These are phyloP conservation scores for Stigmatopora nigra DNA, from an alignment of 2,113 vertebrate genomes.

Conservation along the genomic window DNA sequence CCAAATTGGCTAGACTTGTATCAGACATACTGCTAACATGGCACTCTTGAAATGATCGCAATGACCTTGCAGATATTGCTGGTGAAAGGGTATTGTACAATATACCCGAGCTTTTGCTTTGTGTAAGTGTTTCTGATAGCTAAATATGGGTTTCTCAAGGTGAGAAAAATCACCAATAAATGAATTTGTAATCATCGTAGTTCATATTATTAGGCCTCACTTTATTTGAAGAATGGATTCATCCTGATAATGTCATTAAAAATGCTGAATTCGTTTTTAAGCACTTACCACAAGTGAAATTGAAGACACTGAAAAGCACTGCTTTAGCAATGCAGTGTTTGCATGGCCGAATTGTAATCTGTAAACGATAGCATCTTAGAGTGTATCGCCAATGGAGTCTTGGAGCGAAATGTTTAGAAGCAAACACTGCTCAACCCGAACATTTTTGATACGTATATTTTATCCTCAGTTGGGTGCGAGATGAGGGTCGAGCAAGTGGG, in stretches of 20 bases:
- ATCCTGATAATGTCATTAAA: background rate
- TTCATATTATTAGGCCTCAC: background rate
- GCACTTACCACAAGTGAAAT: slow-evolving; percentile 21
- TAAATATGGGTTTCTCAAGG: background rate
- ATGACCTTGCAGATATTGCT: background rate
- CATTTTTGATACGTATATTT: slow-evolving; percentile 47
- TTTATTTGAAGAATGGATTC: background rate
- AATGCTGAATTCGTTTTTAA: slow-evolving; percentile 12
- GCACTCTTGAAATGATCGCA: background rate
- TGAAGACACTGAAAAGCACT: slow-evolving; percentile 21
- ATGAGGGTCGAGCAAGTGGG: slow-evolving; percentile 25
- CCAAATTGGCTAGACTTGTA: background rate
- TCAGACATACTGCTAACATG: background rate
- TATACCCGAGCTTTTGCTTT: background rate
- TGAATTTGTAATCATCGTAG: background rate
- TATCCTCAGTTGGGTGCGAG: slow-evolving; percentile 26
- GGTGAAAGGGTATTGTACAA: background rate
- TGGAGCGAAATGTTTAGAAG: slow-evolving; percentile 43
- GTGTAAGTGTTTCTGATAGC: background rate
- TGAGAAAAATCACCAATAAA: background rate
- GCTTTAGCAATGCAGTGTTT: slow-evolving; percentile 18
- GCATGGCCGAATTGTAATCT: slow-evolving; percentile 26
- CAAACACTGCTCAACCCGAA: slow-evolving; percentile 40
- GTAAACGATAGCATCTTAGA: slow-evolving; percentile 44
- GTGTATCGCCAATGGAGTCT: slow-evolving; percentile 37